Conservation (phyloP, 2,797 vertebrate genomes). For the Danio tinwini region DNA sequence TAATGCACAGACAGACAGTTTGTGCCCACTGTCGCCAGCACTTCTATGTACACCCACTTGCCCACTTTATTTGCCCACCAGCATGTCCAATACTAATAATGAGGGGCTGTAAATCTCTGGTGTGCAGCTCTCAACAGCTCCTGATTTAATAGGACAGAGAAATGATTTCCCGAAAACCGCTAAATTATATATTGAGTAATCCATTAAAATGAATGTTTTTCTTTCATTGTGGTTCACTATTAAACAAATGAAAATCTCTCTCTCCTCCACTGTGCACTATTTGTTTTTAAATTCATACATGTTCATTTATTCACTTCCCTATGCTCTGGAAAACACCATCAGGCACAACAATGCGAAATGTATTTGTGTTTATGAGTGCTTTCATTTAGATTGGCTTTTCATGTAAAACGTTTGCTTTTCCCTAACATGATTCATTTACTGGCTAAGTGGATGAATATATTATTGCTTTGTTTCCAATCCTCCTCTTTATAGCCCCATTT, state of each 20-base stretch:
- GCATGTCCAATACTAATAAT: slow-evolving; percentile 36
- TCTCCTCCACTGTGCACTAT: not conserved
- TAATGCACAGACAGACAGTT: slow-evolving; percentile 46
- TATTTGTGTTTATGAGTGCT: slow-evolving; percentile 1
- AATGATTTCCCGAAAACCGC: slow-evolving; percentile 22
- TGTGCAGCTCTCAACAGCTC: slow-evolving; percentile 40
- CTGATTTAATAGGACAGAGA: slow-evolving; percentile 51
- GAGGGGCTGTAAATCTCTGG: slow-evolving; percentile 30
- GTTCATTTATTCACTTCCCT: not conserved
- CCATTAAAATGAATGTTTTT: slow-evolving; percentile 30
- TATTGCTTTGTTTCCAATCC: slow-evolving; percentile 14
- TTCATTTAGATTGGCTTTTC: slow-evolving; percentile 6
- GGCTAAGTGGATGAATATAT: not conserved
- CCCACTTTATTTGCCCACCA: slow-evolving; percentile 45
- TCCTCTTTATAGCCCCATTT: slow-evolving; percentile 9
- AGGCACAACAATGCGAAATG: not conserved
- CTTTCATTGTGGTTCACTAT: slow-evolving; percentile 16
- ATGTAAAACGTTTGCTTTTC: slow-evolving; percentile 7
- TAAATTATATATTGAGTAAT: slow-evolving; percentile 44
- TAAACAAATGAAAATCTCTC: not conserved
- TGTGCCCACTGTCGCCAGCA: slow-evolving; percentile 13
- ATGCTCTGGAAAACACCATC: not conserved
- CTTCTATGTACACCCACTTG: slow-evolving; percentile 34
- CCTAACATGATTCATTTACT: slow-evolving; percentile 11
- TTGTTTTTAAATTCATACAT: not conserved